Evolutionary conservation across 2,797 vertebrate genomes (phyloP), one percentile per base, ranked within the genome.

Genomic region (Pseudomugil tenellus): DNA sequence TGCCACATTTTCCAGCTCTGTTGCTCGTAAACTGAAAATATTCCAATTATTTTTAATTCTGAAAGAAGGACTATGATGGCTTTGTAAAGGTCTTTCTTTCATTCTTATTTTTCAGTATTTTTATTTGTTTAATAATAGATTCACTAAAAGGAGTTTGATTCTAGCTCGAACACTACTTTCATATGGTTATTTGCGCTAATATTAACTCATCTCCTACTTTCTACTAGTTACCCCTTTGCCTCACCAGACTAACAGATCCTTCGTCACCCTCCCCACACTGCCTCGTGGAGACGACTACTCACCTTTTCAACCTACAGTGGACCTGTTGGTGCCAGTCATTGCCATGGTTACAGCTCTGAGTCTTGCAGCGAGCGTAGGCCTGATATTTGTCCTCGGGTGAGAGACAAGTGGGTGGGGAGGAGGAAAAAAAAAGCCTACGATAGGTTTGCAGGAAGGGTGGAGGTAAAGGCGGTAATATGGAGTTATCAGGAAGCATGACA

Each of bases 341-440:
- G 37, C 74, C 55, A 4, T 63, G 53, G 70, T 91, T 59, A 88
- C 81, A 2, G 83, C 74, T 46, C 58, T 91, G 41, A 76, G 83
- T 55, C 69, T 92, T 70, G 71, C 46, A 23, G 88, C 32, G 0
- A 78, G 87, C 58, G 21, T 90, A n/a, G 83, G 79, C 76, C 67
- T 91, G 49, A 53, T 57, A 23, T 39, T 84, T 28, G 16, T 82
- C 63, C 72, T 92, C 19, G 63, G 91, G 91, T 93, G 64, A 91
- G 91, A 76, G 49, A 62, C 41, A 19, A 46, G 74, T 72, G 58
- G 76, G 75, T 13, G 72, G 65, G 65, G 55, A 53, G 48, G 34
- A 35, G 51, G 26, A 46, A 58, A 41, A 32, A 56, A 23, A 46
- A 21, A 11, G 35, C 1, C n/a, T n/a, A 3, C 3, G 9, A n/a